Conservation (phyloP, 64 coral and sea anemone genomes). For the Trachythela sp. region DNA sequence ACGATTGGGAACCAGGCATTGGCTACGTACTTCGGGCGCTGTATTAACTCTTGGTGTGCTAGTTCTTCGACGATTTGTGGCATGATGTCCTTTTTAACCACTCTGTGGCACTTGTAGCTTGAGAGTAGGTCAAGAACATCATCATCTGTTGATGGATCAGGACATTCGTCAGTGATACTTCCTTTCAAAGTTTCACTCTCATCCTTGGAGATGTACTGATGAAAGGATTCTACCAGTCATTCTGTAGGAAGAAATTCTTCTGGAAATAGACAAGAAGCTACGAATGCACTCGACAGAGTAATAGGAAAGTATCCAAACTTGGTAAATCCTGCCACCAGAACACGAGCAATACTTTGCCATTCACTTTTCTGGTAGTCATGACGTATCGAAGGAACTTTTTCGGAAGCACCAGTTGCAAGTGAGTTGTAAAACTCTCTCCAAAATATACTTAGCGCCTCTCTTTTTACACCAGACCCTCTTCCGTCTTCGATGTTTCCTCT, state of each 20-base stretch:
- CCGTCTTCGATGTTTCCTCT: neutral
- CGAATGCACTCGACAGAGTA: neutral
- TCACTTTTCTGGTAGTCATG: neutral
- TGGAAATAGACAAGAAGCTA: neutral
- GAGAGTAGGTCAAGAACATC: neutral
- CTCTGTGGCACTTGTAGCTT: neutral
- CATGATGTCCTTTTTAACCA: neutral
- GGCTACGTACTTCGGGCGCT: neutral
- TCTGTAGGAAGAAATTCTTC: neutral
- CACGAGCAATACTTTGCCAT: neutral
- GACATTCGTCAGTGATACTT: neutral
- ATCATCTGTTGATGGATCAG: neutral
- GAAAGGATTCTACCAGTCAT: neutral
- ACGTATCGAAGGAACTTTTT: neutral
- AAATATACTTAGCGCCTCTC: neutral
- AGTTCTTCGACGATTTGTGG: neutral
- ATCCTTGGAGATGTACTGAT: neutral
- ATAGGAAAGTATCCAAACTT: neutral
- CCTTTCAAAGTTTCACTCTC: neutral
- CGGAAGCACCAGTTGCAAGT: neutral
- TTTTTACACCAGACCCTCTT: neutral
- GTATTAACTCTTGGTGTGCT: neutral
- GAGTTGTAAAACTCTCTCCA: neutral
- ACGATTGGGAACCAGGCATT: neutral
- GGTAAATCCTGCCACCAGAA: neutral